Conservation (phyloP, 2,113 vertebrate genomes). For the Campylorhamphus procurvoides region DNA sequence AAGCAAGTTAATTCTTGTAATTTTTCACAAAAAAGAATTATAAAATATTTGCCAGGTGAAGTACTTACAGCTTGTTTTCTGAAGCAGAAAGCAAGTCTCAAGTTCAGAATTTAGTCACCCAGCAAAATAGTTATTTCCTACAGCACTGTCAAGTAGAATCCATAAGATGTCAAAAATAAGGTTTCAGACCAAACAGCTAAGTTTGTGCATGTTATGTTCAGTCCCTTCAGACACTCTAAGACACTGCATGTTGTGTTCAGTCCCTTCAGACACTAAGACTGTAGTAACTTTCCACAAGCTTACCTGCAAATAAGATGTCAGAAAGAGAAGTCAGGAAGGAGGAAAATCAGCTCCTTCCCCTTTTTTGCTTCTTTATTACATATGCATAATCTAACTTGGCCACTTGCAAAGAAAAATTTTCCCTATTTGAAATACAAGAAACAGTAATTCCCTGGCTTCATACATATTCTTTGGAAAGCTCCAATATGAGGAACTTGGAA, state of each 20-base stretch:
- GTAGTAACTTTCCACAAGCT: background rate
- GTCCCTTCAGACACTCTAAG: background rate
- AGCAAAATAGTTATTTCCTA: background rate
- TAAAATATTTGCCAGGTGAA: background rate
- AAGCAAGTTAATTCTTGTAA: background rate
- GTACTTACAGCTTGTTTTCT: background rate
- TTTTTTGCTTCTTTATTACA: background rate
- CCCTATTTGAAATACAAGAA: background rate
- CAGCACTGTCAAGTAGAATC: background rate
- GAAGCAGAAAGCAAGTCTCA: background rate
- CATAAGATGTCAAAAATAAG: background rate
- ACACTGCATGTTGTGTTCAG: background rate
- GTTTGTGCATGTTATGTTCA: background rate
- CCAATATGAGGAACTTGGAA: background rate
- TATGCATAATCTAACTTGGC: background rate
- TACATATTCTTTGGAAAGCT: background rate
- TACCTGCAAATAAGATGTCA: background rate
- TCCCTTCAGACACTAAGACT: background rate
- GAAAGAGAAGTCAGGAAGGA: background rate
- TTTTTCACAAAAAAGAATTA: background rate
- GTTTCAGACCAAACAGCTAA: background rate
- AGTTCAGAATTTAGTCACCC: background rate
- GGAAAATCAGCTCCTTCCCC: background rate
- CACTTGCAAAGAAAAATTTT: background rate
- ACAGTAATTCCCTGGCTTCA: background rate